Evolutionary conservation across 2,797 vertebrate species (phyloP).

Genomic region (Sebastes nivosus): DNA sequence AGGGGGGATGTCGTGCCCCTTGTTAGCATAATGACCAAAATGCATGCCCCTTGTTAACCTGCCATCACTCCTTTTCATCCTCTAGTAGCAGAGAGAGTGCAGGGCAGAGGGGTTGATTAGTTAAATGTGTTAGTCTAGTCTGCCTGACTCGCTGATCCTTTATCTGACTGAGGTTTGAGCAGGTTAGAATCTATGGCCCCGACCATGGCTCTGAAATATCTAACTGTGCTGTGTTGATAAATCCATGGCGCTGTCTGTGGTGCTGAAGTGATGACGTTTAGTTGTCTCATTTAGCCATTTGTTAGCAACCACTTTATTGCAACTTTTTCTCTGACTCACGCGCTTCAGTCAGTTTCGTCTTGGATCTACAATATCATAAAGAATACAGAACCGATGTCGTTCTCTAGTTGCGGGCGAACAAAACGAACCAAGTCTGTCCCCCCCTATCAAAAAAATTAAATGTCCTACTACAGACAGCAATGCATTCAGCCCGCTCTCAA

Average conservation of each 20-base stretch:
- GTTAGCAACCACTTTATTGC: too few relatives aligned
- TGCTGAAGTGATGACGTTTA: not conserved
- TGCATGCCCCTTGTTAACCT: not conserved
- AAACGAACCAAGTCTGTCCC: too few relatives aligned
- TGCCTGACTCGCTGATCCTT: not conserved
- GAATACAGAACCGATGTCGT: fast-evolving
- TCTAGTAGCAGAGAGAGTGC: not conserved
- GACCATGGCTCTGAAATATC: not conserved
- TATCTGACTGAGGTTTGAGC: not conserved
- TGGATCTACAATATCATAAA: not conserved
- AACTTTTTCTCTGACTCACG: too few relatives aligned
- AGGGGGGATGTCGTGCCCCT: too few relatives aligned
- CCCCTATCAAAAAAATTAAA: not conserved
- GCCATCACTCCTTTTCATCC: too few relatives aligned
- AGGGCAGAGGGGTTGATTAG: too few relatives aligned
- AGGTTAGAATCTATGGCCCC: not conserved
- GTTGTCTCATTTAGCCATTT: too few relatives aligned
- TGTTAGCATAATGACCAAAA: too few relatives aligned
- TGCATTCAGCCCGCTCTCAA: not conserved
- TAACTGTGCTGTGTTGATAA: not conserved
- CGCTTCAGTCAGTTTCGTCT: fast-evolving
- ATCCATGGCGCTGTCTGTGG: not conserved
- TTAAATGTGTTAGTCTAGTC: not conserved
- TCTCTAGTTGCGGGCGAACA: fast-evolving
- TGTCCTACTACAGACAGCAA: fast-evolving